Percentiles rank a stretch among this genome's conserved stretches.
Conservation (phyloP, 1,140 invertebrate genomes). For the Uloborus diversus region DNA sequence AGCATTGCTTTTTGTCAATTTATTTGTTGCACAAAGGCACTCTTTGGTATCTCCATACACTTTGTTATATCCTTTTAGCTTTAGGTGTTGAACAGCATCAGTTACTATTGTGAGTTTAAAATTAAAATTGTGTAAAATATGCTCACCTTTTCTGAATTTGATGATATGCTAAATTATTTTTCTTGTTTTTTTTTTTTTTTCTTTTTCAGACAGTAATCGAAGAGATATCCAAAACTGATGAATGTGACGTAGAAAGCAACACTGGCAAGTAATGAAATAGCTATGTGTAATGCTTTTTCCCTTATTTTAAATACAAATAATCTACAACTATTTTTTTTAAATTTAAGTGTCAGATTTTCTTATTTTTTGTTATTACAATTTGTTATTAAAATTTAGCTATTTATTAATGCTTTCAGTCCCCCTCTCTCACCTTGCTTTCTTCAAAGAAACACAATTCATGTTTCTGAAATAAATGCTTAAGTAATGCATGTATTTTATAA, state of each 20-base stretch:
- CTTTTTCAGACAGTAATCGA: constrained; percentile 67
- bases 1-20: too few relatives aligned
- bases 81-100: not conserved
- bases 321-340: not conserved
- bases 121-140: not conserved
- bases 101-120: not conserved
- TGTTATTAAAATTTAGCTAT: too few relatives aligned
- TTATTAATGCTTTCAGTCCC: too few relatives aligned
- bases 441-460: too few relatives aligned
- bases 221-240: constrained; percentile 65
- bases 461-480: too few relatives aligned
- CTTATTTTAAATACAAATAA: not conserved
- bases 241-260: constrained; percentile 62
- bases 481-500: too few relatives aligned
- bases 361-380: too few relatives aligned
- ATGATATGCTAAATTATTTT: not conserved
- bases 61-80: not conserved
- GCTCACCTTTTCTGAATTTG: not conserved
- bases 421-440: too few relatives aligned
- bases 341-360: too few relatives aligned
- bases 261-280: constrained; percentile 75
- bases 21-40: too few relatives aligned
- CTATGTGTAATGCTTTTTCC: constrained; percentile 35
- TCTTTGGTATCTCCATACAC: too few relatives aligned
- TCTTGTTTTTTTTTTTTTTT: not conserved